Evolutionary conservation across 2,113 vertebrate species (phyloP).

Genomic region (Telmatochromis sp.): DNA sequence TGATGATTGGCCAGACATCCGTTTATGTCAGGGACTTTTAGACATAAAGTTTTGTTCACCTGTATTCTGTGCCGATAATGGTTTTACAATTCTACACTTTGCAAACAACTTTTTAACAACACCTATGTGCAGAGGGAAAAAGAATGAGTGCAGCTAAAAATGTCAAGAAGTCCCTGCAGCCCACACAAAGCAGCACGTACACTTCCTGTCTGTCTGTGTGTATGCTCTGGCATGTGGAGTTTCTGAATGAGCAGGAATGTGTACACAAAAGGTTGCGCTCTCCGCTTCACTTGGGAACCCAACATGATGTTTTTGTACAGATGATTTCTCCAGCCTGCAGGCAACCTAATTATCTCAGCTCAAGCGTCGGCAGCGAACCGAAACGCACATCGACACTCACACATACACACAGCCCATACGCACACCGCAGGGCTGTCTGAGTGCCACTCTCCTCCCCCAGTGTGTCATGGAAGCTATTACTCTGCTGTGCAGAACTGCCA

Average conservation of each 20-base stretch:
- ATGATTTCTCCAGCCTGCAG: slow-evolving; percentile 61
- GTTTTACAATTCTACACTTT: neutral
- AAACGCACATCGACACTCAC: slow-evolving; percentile 23
- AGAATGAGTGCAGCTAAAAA: neutral
- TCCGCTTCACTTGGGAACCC: slow-evolving; percentile 61
- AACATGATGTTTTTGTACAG: slow-evolving; percentile 70
- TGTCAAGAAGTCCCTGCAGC: slow-evolving; percentile 28
- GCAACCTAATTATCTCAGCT: slow-evolving; percentile 64
- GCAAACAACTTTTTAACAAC: neutral
- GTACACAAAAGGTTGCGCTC: slow-evolving; percentile 61
- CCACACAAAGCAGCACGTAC: slow-evolving; percentile 21
- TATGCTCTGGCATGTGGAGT: slow-evolving; percentile 39
- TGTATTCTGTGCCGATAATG: neutral
- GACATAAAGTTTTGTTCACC: neutral
- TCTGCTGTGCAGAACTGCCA: slow-evolving; percentile 11
- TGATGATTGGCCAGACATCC: neutral
- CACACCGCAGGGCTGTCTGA: slow-evolving; percentile 20
- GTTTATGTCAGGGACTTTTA: neutral
- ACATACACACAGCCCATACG: neutral
- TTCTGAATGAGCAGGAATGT: slow-evolving; percentile 60
- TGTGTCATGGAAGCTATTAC: slow-evolving; percentile 54
- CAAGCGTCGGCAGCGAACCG: slow-evolving; percentile 40
- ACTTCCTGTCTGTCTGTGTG: slow-evolving; percentile 42
- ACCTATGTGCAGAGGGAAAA: neutral
- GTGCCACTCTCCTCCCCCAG: slow-evolving; percentile 27